A percentile compares a stretch with the other conserved stretches of the same genome.
Evolutionary conservation across 2,888 invertebrate genomes (phyloP).

Genomic region (Volucella inflata): DNA sequence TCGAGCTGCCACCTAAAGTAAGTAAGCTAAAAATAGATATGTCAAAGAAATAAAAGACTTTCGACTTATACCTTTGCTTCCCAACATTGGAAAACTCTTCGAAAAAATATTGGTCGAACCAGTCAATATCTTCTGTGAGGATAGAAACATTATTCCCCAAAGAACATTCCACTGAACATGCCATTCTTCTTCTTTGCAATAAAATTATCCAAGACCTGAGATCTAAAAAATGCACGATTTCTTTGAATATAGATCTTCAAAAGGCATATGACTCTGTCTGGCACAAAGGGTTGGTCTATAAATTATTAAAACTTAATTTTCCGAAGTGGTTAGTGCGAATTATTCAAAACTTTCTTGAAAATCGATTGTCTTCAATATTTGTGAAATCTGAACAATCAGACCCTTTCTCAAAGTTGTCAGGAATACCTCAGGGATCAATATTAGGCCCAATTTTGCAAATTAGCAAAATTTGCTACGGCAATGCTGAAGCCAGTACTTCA

Average conservation of each 20-base stretch:
- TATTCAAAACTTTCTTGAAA: no score
- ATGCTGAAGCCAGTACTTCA: no score
- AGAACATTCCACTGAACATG: conserved; percentile 6
- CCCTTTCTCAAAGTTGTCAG: no score
- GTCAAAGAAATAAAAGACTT: not conserved
- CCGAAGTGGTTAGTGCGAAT: not conserved
- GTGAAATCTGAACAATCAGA: no score
- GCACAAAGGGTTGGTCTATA: not conserved
- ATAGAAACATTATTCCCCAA: conserved; percentile 7
- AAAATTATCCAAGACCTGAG: not conserved
- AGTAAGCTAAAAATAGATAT: not conserved
- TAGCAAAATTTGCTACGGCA: no score
- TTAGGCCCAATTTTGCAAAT: no score
- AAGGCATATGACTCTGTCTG: conserved; percentile 5
- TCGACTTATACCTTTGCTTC: conserved; percentile 5
- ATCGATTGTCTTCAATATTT: no score
- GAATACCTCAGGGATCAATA: no score
- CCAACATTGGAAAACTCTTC: not conserved
- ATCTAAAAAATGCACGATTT: not conserved
- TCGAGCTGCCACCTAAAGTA: no score
- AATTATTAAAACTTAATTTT: no score
- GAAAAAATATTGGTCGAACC: conserved; percentile 2
- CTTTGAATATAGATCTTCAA: not conserved
- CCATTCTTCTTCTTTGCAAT: not conserved
- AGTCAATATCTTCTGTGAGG: conserved; percentile 7